These are phyloP conservation scores for Prunella himalayana DNA, from an alignment of 2,113 vertebrate genomes.

Conservation along the genomic window DNA sequence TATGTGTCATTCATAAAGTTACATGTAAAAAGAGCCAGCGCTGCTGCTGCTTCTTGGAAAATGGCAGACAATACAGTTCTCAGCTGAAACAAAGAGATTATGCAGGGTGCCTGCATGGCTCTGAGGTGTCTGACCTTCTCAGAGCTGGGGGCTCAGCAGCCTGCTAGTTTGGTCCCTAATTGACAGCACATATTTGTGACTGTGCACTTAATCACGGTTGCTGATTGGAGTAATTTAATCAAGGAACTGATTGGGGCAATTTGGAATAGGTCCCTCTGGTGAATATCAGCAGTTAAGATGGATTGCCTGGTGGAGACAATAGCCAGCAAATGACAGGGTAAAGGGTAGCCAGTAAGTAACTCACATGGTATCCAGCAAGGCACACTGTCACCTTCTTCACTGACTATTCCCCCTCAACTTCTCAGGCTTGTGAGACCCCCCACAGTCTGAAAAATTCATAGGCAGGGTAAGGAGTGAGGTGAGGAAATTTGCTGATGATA, in stretches of 20 bases:
- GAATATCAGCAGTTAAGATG: not conserved
- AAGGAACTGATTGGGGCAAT: not conserved
- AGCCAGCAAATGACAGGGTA: not conserved
- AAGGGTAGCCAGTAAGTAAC: not conserved
- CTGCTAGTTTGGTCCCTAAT: not conserved
- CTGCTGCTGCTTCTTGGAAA: not conserved
- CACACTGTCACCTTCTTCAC: not conserved
- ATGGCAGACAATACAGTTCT: not conserved
- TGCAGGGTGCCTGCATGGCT: not conserved
- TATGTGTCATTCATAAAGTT: not conserved
- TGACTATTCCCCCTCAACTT: not conserved
- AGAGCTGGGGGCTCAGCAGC: not conserved
- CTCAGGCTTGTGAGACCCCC: not conserved
- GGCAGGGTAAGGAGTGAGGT: not conserved
- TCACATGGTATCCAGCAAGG: accelerated
- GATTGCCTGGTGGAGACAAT: not conserved
- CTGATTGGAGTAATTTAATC: constrained; percentile 39
- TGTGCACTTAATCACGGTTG: not conserved
- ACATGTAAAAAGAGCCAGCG: not conserved
- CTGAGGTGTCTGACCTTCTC: not conserved
- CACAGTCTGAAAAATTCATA: not conserved
- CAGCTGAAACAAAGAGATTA: not conserved
- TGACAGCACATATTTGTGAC: not conserved
- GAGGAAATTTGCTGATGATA: not conserved
- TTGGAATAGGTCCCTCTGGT: not conserved